A percentile compares a stretch with the other conserved stretches of the same genome.
These are phyloP conservation scores for Urocynchramus pylzowi DNA, from an alignment of 2,113 vertebrate species.

Conservation along the genomic window DNA sequence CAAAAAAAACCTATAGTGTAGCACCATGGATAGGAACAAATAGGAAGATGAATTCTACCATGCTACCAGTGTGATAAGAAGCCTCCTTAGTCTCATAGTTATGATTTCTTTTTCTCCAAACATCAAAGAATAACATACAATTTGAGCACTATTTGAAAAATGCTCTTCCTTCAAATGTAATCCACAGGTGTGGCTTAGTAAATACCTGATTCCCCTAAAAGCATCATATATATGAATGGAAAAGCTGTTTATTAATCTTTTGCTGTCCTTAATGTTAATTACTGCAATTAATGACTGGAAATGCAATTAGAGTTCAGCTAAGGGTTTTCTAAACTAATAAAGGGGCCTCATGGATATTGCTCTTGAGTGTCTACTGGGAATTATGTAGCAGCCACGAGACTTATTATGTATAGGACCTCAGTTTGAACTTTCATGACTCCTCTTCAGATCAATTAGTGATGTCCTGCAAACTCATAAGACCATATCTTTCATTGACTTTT, in stretches of 20 bases:
- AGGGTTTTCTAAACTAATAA: constrained; percentile 62
- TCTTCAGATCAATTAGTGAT: not conserved
- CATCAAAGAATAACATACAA: not conserved
- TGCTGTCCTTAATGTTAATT: constrained; percentile 53
- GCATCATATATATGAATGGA: not conserved
- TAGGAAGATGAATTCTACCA: not conserved
- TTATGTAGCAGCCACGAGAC: constrained; percentile 6
- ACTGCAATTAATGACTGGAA: constrained; percentile 53
- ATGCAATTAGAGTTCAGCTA: constrained; percentile 21
- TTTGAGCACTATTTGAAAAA: not conserved
- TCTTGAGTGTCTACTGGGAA: not conserved
- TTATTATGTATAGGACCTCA: not conserved
- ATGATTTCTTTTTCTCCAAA: not conserved
- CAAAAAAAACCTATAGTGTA: not conserved
- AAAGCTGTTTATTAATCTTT: constrained; percentile 33
- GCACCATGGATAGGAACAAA: not conserved
- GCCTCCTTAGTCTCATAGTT: not conserved
- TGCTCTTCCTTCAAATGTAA: not conserved
- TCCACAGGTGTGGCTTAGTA: not conserved
- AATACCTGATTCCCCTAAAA: not conserved
- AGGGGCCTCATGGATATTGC: constrained; percentile 41
- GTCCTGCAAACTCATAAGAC: not conserved
- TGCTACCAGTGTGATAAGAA: not conserved
- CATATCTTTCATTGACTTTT: not conserved
- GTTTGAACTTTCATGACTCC: not conserved